These are phyloP conservation scores for Lymantria dispar DNA, from an alignment of 2,888 invertebrate genomes.

Conservation along the genomic window DNA sequence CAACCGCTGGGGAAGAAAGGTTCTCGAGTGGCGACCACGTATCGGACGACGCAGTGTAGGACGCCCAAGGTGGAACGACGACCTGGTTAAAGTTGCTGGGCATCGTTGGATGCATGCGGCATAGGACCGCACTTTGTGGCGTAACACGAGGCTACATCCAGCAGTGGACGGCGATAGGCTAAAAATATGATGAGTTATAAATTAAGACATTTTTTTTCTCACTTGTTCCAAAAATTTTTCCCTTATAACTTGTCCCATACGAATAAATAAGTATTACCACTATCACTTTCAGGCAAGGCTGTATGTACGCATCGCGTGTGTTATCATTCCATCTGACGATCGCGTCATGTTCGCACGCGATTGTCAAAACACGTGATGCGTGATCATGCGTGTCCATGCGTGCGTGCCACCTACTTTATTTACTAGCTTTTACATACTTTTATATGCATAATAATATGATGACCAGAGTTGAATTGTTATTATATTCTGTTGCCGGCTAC, in stretches of 20 bases:
- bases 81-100: too few species aligned
- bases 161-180: too few species aligned
- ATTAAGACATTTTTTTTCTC: too few species aligned
- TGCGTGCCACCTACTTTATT: slow-evolving; percentile 43
- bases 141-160: too few species aligned
- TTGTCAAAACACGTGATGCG: slow-evolving; percentile 28
- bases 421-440: slow-evolving; percentile 30
- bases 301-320: slow-evolving; percentile 16
- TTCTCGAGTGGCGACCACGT: too few species aligned
- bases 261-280: slow-evolving; percentile 4
- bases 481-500: slow-evolving; percentile 1
- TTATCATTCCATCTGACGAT: slow-evolving; percentile 30
- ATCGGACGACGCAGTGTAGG: too few species aligned
- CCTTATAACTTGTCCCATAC: not conserved
- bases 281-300: slow-evolving; percentile 22
- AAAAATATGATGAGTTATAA: too few species aligned
- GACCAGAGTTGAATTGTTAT: slow-evolving; percentile 33
- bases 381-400: slow-evolving; percentile 28
- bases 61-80: too few species aligned
- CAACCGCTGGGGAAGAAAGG: too few species aligned
- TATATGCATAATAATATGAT: slow-evolving; percentile 27
- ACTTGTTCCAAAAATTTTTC: not conserved
- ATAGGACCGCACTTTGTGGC: too few species aligned
- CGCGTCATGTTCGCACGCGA: slow-evolving; percentile 26
- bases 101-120: too few species aligned